phyloP scores from a whole-genome alignment of 2,888 invertebrate genomes.

The Pheosia gnoma region DNA sequence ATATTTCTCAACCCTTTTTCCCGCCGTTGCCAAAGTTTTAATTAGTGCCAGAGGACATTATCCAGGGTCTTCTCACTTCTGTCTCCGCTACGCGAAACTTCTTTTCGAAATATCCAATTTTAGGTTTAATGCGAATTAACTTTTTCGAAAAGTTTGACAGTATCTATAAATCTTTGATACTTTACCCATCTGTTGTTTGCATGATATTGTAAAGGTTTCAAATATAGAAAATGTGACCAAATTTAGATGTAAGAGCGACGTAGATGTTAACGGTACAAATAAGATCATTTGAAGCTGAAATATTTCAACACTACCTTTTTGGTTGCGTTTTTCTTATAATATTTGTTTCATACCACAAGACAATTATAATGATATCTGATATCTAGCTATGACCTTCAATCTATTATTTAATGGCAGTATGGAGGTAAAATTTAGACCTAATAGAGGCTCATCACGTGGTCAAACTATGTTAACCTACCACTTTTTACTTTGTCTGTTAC shows the following conservation, averaged over 20 bases:
- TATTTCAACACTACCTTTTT: conserved; percentile 26
- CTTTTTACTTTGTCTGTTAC: too few species aligned
- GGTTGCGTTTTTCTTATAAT: conserved; percentile 9
- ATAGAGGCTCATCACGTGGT: too few species aligned
- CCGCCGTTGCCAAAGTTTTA: conserved; percentile 77
- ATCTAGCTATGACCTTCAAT: background rate
- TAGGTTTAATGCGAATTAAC: conserved; percentile 56
- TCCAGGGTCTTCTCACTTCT: conserved; percentile 68
- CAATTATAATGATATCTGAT: too few species aligned
- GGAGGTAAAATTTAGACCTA: too few species aligned
- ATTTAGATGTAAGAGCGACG: conserved; percentile 21
- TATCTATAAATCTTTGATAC: conserved; percentile 37
- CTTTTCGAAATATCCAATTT: conserved; percentile 64
- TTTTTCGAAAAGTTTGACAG: conserved; percentile 50
- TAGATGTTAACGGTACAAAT: conserved; percentile 15
- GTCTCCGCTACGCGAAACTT: conserved; percentile 56
- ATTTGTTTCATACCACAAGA: background rate
- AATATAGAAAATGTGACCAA: conserved; percentile 18
- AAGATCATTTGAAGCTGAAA: conserved; percentile 23
- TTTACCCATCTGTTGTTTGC: conserved; percentile 4
- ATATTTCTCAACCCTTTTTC: conserved; percentile 81
- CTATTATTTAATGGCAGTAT: background rate
- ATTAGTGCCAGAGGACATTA: conserved; percentile 83
- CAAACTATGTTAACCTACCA: too few species aligned
- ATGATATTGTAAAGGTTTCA: conserved; percentile 9